A percentile compares a stretch with the other conserved stretches of the same genome.
These are phyloP conservation scores for Calonectris borealis DNA, from an alignment of 2,113 vertebrate species.

Conservation along the genomic window DNA sequence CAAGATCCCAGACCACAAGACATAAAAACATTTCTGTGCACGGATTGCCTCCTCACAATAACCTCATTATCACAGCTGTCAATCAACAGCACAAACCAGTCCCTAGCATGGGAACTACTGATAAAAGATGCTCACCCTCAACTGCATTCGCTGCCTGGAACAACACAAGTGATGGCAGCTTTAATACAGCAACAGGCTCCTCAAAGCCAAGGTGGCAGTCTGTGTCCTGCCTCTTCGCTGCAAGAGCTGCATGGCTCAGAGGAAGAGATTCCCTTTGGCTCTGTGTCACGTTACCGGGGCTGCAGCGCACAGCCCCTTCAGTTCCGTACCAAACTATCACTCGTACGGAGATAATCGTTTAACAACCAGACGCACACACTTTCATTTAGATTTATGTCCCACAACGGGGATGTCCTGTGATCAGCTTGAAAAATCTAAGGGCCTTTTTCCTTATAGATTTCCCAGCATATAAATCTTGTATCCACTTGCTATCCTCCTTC, in stretches of 20 bases:
- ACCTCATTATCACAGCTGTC: slow-evolving; percentile 54
- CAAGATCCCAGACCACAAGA: slow-evolving; percentile 49
- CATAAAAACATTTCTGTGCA: slow-evolving; percentile 59
- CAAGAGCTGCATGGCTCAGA: background rate
- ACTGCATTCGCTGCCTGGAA: background rate
- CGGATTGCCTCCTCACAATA: slow-evolving; percentile 49
- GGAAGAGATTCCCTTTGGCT: background rate
- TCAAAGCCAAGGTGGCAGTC: background rate
- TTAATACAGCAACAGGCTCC: background rate
- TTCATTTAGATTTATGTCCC: background rate
- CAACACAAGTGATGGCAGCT: background rate
- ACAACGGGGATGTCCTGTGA: background rate
- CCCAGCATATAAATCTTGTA: background rate
- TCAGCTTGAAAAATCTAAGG: background rate
- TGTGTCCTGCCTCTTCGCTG: background rate
- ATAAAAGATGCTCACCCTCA: slow-evolving; percentile 11
- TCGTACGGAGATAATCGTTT: background rate
- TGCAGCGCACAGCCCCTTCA: background rate
- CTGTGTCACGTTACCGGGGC: background rate
- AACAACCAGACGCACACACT: background rate
- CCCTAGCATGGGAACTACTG: background rate
- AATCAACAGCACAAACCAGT: slow-evolving; percentile 24
- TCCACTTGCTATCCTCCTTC: background rate
- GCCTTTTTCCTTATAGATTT: background rate
- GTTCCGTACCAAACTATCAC: background rate